Evolutionary conservation across 2,888 invertebrate genomes (phyloP).

Genomic region (Nebria salina): DNA sequence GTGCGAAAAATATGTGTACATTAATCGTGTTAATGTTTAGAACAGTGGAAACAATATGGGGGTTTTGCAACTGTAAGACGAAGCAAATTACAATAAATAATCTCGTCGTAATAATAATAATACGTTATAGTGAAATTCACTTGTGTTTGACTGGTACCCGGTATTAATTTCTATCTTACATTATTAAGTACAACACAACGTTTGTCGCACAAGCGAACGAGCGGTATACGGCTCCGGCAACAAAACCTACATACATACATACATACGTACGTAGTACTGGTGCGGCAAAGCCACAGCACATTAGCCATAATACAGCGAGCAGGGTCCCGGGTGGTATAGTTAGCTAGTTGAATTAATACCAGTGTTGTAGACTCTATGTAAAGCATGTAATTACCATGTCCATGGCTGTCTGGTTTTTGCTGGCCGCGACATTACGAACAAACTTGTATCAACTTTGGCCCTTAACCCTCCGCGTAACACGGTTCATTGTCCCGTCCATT

Average conservation of each 20-base stretch:
- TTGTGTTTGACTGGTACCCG: slow-evolving; percentile 12
- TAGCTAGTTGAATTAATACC: slow-evolving; percentile 63
- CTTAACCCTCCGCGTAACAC: slow-evolving; percentile 55
- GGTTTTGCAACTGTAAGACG: slow-evolving; percentile 3
- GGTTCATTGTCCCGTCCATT: slow-evolving; percentile 27
- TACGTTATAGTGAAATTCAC: slow-evolving; percentile 57
- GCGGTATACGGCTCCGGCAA: slow-evolving; percentile 58
- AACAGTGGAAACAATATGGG: background rate
- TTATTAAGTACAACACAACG: slow-evolving; percentile 61
- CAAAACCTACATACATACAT: slow-evolving; percentile 54
- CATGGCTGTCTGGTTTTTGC: slow-evolving; percentile 63
- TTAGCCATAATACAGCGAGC: slow-evolving; percentile 60
- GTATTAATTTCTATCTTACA: slow-evolving; percentile 62
- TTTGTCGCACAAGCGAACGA: slow-evolving; percentile 49
- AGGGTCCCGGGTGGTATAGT: slow-evolving; percentile 56
- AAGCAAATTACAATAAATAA: slow-evolving; percentile 45
- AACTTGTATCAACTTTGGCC: slow-evolving; percentile 56
- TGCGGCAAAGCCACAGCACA: slow-evolving; percentile 57
- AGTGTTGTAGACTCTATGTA: slow-evolving; percentile 63
- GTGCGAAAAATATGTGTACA: background rate
- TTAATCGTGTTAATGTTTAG: background rate
- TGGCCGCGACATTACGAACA: slow-evolving; percentile 55
- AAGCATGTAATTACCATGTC: slow-evolving; percentile 64
- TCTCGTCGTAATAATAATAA: slow-evolving; percentile 19
- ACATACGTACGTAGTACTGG: too few species aligned